Percentiles rank a stretch among this genome's conserved stretches.
Evolutionary conservation across 2,797 vertebrate species (phyloP).

Genomic region (Xiphorhynchus erythropygius): DNA sequence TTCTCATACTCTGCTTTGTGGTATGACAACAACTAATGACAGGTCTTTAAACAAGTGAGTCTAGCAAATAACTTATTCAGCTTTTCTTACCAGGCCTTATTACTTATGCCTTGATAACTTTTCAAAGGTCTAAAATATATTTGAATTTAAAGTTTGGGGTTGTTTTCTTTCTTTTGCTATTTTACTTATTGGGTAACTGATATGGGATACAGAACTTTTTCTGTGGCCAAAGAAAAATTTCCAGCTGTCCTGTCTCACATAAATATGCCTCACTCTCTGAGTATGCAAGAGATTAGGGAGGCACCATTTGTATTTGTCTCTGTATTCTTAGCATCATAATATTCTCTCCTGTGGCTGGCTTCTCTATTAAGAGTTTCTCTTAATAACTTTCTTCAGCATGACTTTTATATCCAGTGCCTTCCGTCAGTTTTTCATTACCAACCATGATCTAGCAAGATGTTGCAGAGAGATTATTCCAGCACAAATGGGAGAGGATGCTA

Average conservation of each 20-base stretch:
- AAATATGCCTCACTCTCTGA: background rate
- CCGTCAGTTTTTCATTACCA: background rate
- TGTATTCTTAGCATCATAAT: background rate
- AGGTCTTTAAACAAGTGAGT: background rate
- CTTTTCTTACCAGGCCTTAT: background rate
- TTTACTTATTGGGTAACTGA: background rate
- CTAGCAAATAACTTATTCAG: background rate
- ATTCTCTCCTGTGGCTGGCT: background rate
- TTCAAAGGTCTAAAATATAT: background rate
- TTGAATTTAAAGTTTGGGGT: background rate
- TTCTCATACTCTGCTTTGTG: background rate
- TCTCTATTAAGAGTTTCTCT: background rate
- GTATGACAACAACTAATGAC: background rate
- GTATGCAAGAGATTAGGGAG: background rate
- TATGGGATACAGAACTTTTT: background rate
- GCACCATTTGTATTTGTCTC: background rate
- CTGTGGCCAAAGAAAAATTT: background rate
- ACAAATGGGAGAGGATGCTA: constrained; percentile 34
- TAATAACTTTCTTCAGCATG: background rate
- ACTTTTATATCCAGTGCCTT: background rate
- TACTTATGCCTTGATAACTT: background rate
- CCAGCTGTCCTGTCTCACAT: background rate
- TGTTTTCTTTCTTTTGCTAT: background rate
- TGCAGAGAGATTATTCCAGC: constrained; percentile 5
- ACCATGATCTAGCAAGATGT: background rate